Base-by-base conservation (phyloP, 2,797 vertebrate genomes). In the Lindbergichthys nudifrons region DNA sequence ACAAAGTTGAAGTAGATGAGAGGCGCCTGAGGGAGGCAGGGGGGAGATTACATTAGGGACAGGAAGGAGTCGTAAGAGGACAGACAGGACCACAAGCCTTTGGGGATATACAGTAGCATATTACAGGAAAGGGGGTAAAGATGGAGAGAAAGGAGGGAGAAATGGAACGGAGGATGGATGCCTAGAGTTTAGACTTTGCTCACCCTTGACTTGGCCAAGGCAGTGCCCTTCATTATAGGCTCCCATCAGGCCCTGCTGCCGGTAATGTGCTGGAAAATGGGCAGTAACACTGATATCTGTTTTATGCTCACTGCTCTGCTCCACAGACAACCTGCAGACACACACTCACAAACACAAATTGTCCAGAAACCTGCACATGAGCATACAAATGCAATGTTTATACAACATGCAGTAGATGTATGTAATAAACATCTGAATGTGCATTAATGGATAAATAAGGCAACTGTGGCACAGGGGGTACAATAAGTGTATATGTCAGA, bases 211-310 rank as follows among this genome's bases (percentile, higher is more conserved):
- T 91, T 85, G 88, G 87, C 92, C 86, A 71, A 89, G 84, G 86
- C 90, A 85, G 77, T 84, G 57, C 65, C 81, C 79, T 90, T 92
- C 85, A 92, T 93, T 91, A 92, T 75, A 71, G 67, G 79, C 69
- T 88, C 85, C 89, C 92, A 92, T 92, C 87, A 92, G 89, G 85
- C 80, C 79, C 72, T 83, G 90, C 88, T 88, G 87, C 83, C 46
- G 82, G 84, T 92, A 93, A 93, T 94, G 91, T 93, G 86, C 77
- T 89, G 90, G 90, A 92, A 94, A 92, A 94, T 92, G 88, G 86
- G 91, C 80, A 89, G 90, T 84, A 92, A 85, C 66, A 32, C 83
- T 85, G 82, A 85, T 83, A 90, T 93, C 89, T 91, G 84, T 92
- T 92, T 92, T 89, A 88, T 85, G 89, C 87, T 77, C 70, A 53